These are phyloP conservation scores for Cheilosia urbana DNA, from an alignment of 2,888 invertebrate genomes.

Conservation along the genomic window DNA sequence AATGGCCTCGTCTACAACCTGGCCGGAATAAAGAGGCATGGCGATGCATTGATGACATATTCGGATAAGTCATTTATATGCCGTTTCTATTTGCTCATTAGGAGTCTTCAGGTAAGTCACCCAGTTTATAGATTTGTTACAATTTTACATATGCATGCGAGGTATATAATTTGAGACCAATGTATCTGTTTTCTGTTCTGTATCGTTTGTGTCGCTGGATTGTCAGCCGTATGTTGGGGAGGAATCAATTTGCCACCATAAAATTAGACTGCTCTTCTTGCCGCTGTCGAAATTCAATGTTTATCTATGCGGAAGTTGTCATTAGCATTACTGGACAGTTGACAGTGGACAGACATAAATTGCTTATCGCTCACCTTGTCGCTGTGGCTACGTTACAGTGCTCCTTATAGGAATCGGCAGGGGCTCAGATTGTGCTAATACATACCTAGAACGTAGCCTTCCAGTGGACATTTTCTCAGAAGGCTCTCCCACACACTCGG, in stretches of 20 bases:
- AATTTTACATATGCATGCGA: background rate
- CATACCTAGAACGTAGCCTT: background rate
- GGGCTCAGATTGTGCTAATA: background rate
- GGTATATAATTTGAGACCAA: background rate
- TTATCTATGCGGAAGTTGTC: slow-evolving; percentile 7
- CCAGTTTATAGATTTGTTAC: background rate
- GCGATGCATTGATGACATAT: slow-evolving; percentile 82
- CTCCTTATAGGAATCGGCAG: background rate
- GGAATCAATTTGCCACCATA: too few species aligned
- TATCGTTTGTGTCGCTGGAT: too few species aligned
- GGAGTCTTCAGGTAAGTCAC: slow-evolving; percentile 80
- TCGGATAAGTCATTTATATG: slow-evolving; percentile 81
- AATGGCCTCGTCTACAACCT: slow-evolving; percentile 83
- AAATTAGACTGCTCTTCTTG: background rate
- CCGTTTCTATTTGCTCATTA: slow-evolving; percentile 80
- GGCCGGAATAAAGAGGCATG: slow-evolving; percentile 80
- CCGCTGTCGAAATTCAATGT: background rate
- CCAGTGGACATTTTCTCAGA: slow-evolving; percentile 23
- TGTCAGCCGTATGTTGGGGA: too few species aligned
- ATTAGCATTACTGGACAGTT: slow-evolving; percentile 29
- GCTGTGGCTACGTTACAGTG: background rate
- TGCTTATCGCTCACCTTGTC: slow-evolving; percentile 1
- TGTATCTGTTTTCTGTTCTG: too few species aligned
- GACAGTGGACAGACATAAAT: background rate
- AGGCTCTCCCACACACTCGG: background rate